Evolutionary conservation across 1,140 invertebrate genomes (phyloP).

Genomic region (Andrena cerasifolii): DNA sequence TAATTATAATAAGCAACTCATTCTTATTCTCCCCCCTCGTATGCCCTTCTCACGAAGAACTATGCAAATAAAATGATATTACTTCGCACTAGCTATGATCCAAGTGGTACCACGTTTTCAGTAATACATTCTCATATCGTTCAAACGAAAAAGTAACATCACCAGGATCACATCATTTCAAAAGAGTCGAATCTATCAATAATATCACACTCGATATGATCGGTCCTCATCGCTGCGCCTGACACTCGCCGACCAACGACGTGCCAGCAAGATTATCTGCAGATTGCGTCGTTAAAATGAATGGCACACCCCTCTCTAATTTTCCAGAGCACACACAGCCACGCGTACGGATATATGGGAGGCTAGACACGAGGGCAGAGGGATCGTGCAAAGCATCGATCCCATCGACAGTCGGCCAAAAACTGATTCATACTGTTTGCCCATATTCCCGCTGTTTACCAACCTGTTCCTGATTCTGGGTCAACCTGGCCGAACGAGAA

Average conservation of each 20-base stretch:
- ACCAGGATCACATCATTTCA: too few relatives aligned
- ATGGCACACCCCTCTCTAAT: constrained; percentile 25
- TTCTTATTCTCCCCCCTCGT: too few relatives aligned
- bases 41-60: too few relatives aligned
- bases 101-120: too few relatives aligned
- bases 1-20: too few relatives aligned
- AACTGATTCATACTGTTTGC: constrained; percentile 46
- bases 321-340: background rate
- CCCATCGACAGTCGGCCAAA: constrained; percentile 33
- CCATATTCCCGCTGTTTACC: constrained; percentile 51
- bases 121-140: too few relatives aligned
- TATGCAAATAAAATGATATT: too few relatives aligned
- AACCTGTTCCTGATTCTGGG: constrained; percentile 50
- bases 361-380: background rate
- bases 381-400: constrained; percentile 49
- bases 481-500: constrained; percentile 38
- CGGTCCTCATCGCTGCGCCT: constrained; percentile 12
- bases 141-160: too few relatives aligned
- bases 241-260: constrained; percentile 22
- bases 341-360: background rate
- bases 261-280: constrained; percentile 16
- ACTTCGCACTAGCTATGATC: too few relatives aligned
- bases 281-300: constrained; percentile 1
- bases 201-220: background rate
- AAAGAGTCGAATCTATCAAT: background rate